Evolutionary conservation across 2,888 invertebrate genomes (phyloP).

Genomic region (Dendrolimus pini): DNA sequence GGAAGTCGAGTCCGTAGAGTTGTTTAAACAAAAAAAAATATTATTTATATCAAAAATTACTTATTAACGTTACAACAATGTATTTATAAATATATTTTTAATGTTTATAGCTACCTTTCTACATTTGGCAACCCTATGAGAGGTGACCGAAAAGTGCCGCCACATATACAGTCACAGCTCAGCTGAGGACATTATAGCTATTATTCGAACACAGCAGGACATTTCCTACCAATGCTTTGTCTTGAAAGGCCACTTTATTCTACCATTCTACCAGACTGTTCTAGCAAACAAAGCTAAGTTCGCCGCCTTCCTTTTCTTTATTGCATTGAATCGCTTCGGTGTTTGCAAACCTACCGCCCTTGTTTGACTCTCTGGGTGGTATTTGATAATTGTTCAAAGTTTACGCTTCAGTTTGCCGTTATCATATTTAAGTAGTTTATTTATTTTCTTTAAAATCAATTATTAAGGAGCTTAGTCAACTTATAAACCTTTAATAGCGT

Average conservation of each 20-base stretch:
- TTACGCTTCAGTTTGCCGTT: not conserved
- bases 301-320: slow-evolving; percentile 16
- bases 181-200: not conserved
- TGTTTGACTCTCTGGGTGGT: slow-evolving; percentile 9
- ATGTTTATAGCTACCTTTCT: too few species aligned
- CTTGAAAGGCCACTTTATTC: slow-evolving; percentile 9
- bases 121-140: not conserved
- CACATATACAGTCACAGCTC: not conserved
- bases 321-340: slow-evolving; percentile 13
- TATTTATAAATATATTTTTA: too few species aligned
- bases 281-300: not conserved
- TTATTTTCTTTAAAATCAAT: too few species aligned
- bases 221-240: slow-evolving; percentile 1
- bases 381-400: not conserved
- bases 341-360: slow-evolving; percentile 69
- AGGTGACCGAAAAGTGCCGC: not conserved
- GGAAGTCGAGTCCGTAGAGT: too few species aligned
- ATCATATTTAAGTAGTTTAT: too few species aligned
- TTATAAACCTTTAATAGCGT: too few species aligned
- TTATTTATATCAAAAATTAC: too few species aligned
- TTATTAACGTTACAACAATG: too few species aligned
- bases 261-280: slow-evolving; percentile 2
- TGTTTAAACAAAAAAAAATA: too few species aligned
- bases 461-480: too few species aligned
- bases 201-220: not conserved